These are phyloP conservation scores for Reticulitermes speratus DNA, from an alignment of 1,140 invertebrate genomes.

Conservation along the genomic window DNA sequence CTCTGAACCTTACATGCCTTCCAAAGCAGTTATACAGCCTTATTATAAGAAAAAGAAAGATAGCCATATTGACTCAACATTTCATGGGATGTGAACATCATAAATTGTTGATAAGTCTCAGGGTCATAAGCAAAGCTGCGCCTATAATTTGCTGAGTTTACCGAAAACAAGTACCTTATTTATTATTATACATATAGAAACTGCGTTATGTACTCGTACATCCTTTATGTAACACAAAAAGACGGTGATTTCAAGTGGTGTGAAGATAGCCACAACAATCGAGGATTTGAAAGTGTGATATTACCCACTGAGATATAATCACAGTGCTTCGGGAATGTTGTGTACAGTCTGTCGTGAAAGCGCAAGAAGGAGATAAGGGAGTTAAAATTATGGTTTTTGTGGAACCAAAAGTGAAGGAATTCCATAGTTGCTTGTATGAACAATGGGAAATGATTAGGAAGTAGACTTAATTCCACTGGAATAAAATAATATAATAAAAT, in stretches of 20 bases:
- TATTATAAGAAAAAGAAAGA: not conserved
- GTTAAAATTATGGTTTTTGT: too few relatives aligned
- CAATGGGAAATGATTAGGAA: too few relatives aligned
- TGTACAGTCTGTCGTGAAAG: not conserved
- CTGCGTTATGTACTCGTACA: not conserved
- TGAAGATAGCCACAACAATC: not conserved
- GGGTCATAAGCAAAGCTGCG: not conserved
- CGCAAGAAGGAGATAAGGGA: not conserved
- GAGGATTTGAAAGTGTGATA: constrained; percentile 6
- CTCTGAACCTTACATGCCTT: not conserved
- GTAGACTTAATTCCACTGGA: too few relatives aligned
- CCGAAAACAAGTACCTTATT: not conserved
- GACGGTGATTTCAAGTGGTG: not conserved
- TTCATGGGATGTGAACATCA: not conserved
- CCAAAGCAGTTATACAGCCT: not conserved
- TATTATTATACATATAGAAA: not conserved
- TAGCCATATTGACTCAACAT: not conserved
- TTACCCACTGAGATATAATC: not conserved
- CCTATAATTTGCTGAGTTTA: not conserved
- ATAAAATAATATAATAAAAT: too few relatives aligned
- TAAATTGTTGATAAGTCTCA: not conserved
- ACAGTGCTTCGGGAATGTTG: not conserved
- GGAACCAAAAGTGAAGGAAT: too few relatives aligned
- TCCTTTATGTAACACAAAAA: not conserved
- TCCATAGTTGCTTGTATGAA: too few relatives aligned